Conservation (phyloP, 2,888 invertebrate genomes). For the Conus canariensis region DNA sequence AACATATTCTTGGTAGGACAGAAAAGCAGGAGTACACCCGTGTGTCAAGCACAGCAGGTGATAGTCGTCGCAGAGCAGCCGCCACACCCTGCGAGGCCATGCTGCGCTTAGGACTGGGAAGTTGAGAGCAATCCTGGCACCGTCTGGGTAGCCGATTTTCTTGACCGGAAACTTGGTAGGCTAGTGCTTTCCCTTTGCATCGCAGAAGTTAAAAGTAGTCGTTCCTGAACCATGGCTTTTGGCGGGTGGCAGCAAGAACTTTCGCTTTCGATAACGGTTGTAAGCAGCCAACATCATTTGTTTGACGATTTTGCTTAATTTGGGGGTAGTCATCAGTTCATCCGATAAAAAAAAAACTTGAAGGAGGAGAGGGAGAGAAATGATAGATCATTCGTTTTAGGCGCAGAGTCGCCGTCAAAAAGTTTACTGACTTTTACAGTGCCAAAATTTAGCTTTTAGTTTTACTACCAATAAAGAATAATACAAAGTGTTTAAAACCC, state of each 20-base stretch:
- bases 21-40: slow-evolving; percentile 41
- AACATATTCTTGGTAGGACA: slow-evolving; percentile 13
- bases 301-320: too few relatives aligned
- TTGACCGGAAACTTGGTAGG: background rate
- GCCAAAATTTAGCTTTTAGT: too few relatives aligned
- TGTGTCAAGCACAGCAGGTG: slow-evolving; percentile 37
- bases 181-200: background rate
- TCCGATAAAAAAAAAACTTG: too few relatives aligned
- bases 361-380: too few relatives aligned
- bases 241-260: background rate
- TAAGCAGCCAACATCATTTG: too few relatives aligned
- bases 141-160: background rate
- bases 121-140: too few relatives aligned
- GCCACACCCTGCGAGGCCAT: slow-evolving; percentile 12
- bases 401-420: too few relatives aligned
- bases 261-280: background rate
- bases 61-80: slow-evolving; percentile 26
- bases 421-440: too few relatives aligned
- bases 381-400: too few relatives aligned
- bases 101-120: background rate
- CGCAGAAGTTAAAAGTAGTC: background rate
- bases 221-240: background rate
- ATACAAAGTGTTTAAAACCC: too few relatives aligned
- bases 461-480: too few relatives aligned
- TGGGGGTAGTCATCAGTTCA: too few relatives aligned